Evolutionary conservation across 2,113 vertebrate genomes (phyloP).

Genomic region (Petrocephalus microphthalmus): DNA sequence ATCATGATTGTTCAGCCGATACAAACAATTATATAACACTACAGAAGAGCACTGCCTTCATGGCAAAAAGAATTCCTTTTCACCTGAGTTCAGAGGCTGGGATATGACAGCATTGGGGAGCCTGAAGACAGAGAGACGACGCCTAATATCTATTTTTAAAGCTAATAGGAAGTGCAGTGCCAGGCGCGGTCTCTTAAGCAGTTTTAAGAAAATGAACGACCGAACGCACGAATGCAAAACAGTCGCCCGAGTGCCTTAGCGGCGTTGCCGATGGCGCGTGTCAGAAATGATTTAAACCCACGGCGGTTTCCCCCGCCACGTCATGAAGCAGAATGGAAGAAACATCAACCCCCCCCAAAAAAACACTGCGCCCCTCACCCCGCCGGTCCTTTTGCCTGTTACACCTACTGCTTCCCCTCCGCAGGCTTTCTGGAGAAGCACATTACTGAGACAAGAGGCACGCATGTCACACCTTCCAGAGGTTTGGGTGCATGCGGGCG

Average conservation of each 20-base stretch:
- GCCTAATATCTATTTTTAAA: not conserved
- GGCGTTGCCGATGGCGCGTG: not conserved
- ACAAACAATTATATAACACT: not conserved
- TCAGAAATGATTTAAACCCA: not conserved
- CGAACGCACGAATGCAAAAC: not conserved
- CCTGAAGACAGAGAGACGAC: not conserved
- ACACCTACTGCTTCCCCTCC: not conserved
- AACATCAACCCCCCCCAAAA: not conserved
- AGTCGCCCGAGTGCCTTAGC: not conserved
- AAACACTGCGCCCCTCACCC: not conserved
- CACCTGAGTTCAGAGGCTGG: not conserved
- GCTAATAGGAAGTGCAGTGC: not conserved
- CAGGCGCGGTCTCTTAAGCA: not conserved
- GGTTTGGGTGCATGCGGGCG: not conserved
- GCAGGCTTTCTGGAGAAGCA: not conserved
- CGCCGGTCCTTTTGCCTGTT: not conserved
- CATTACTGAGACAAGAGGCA: not conserved
- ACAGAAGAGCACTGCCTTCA: not conserved
- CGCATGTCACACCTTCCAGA: not conserved
- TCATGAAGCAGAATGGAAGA: not conserved
- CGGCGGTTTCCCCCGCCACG: not conserved
- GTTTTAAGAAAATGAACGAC: not conserved
- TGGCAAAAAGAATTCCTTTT: not conserved
- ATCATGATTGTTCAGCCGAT: not conserved
- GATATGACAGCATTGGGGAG: not conserved